phyloP scores from a whole-genome alignment of 1,140 invertebrate species.

The Protaetia brevitarsis region DNA sequence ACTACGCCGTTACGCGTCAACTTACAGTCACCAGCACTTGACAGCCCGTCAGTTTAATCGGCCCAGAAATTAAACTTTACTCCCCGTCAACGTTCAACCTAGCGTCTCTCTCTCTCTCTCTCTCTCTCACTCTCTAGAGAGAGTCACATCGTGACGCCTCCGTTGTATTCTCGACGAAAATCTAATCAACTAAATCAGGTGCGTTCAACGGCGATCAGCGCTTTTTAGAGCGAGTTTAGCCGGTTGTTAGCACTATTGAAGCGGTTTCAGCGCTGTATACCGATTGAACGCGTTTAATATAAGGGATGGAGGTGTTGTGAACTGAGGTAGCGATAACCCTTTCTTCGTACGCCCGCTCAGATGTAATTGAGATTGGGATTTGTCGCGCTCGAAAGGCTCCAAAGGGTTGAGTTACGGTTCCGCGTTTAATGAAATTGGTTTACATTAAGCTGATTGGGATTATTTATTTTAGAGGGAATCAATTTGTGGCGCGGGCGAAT shows the following conservation, averaged over 20 bases:
- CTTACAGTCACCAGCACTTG: constrained; percentile 28
- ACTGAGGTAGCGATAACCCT: constrained; percentile 7
- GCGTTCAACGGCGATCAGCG: neutral
- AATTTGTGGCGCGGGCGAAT: too few species aligned
- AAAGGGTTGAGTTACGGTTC: constrained; percentile 19
- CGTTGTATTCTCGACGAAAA: neutral
- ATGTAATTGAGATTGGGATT: neutral
- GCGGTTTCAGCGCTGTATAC: too few species aligned
- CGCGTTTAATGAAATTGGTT: constrained; percentile 26
- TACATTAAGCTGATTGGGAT: constrained; percentile 26
- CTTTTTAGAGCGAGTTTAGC: neutral
- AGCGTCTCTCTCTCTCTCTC: constrained; percentile 1
- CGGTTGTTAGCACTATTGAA: too few species aligned
- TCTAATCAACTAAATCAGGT: too few species aligned
- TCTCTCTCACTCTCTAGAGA: neutral
- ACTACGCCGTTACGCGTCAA: constrained; percentile 29
- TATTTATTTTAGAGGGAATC: neutral
- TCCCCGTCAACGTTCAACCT: constrained; percentile 15
- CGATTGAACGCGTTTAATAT: too few species aligned
- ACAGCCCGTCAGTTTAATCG: constrained; percentile 27
- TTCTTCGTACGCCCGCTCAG: neutral
- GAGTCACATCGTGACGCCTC: neutral
- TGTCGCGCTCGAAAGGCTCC: neutral
- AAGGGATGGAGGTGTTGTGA: too few species aligned
- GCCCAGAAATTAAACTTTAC: constrained; percentile 25